Conservation (phyloP, 2,113 vertebrate species). For the Acrocephalus arundinaceus region DNA sequence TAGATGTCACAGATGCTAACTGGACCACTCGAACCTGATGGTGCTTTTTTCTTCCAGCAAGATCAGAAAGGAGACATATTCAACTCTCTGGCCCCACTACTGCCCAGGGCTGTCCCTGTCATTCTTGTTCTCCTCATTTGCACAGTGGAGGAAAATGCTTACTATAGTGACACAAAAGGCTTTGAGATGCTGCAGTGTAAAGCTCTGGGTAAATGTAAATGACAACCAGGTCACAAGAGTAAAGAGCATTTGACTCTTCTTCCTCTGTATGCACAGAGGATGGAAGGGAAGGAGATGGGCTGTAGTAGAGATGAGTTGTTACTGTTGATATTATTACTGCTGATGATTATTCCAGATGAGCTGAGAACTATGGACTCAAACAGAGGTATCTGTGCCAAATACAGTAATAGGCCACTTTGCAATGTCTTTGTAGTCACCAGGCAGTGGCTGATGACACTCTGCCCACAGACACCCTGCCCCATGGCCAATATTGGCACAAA, state of each 20-base stretch:
- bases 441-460: neutral
- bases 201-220: neutral
- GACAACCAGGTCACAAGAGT: neutral
- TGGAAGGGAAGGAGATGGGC: neutral
- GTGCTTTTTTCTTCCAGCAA: neutral
- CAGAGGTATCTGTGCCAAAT: neutral
- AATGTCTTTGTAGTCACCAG: neutral
- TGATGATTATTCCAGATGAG: neutral
- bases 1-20: neutral
- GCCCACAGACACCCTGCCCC: neutral
- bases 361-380: neutral
- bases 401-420: neutral
- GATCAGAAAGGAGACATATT: neutral
- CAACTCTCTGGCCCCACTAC: neutral
- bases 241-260: neutral
- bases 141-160: neutral
- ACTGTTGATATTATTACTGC: neutral
- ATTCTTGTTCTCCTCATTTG: neutral
- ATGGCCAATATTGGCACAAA: rapidly evolving
- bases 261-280: neutral
- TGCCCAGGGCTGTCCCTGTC: neutral
- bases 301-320: neutral
- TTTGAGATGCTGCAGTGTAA: neutral
- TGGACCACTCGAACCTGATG: rapidly evolving
- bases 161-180: neutral